These are phyloP conservation scores for Spheniscus humboldti DNA, from an alignment of 2,797 vertebrate genomes.

Conservation along the genomic window DNA sequence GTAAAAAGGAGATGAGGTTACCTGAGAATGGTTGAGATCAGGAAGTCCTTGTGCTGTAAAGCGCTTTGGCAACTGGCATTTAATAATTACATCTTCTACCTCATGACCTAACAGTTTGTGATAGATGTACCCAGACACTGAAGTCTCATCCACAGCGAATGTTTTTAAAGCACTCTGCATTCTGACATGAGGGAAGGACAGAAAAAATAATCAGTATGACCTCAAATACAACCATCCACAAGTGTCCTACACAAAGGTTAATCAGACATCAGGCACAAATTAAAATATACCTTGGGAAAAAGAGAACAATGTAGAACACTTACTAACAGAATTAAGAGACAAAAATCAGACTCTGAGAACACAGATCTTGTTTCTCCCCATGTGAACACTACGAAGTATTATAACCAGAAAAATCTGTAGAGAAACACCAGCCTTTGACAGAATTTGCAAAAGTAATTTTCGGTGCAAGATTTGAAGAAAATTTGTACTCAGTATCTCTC, in stretches of 20 bases:
- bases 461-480: neutral
- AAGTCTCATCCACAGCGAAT: slow-evolving; percentile 96
- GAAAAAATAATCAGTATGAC: neutral
- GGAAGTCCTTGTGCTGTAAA: slow-evolving; percentile 98
- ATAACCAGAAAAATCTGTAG: neutral
- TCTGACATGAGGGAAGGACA: slow-evolving; percentile 59
- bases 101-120: slow-evolving; percentile 97
- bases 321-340: neutral
- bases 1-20: slow-evolving; percentile 27
- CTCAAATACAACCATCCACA: neutral
- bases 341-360: neutral
- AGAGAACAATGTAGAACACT: accelerated
- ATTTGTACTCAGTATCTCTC: neutral
- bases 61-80: slow-evolving; percentile 98
- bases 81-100: slow-evolving; percentile 97
- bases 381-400: accelerated
- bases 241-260: neutral
- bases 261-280: neutral
- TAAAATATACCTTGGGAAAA: neutral
- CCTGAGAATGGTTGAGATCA: slow-evolving; percentile 99
- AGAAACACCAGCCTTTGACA: neutral
- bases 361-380: neutral
- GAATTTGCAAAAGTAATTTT: neutral
- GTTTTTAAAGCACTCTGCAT: slow-evolving; percentile 99
- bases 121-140: slow-evolving; percentile 97